These are phyloP conservation scores for Tauraco erythrolophus DNA, from an alignment of 2,113 vertebrate genomes.

Conservation along the genomic window DNA sequence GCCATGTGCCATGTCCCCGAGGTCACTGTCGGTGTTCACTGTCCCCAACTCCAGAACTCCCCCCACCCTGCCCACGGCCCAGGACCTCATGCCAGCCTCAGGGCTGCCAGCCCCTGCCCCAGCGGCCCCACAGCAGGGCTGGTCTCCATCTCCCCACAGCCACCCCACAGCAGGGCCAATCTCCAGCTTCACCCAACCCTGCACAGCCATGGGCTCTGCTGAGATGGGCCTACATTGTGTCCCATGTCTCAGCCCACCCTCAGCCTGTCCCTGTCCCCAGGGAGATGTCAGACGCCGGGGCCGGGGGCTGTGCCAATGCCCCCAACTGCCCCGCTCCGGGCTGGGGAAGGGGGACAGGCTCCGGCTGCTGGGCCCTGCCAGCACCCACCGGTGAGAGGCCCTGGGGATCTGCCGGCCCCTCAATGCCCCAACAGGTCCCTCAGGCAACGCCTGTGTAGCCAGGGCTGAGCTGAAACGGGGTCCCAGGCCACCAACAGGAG, in stretches of 20 bases:
- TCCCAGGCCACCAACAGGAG: rapidly evolving
- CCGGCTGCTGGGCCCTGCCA: not conserved
- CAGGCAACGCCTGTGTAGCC: rapidly evolving
- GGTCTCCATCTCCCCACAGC: not conserved
- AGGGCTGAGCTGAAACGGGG: not conserved
- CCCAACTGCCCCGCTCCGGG: not conserved
- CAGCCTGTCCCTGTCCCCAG: too few relatives aligned
- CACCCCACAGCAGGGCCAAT: rapidly evolving
- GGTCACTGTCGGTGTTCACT: too few relatives aligned
- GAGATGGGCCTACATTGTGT: rapidly evolving
- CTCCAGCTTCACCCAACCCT: not conserved
- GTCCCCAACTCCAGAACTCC: rapidly evolving
- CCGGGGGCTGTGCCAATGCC: rapidly evolving
- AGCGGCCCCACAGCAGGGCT: rapidly evolving
- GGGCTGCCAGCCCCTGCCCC: too few relatives aligned
- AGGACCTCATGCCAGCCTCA: not conserved
- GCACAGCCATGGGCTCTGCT: rapidly evolving
- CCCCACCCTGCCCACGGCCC: rapidly evolving
- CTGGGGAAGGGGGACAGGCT: rapidly evolving
- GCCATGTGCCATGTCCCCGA: rapidly evolving
- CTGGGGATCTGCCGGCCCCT: not conserved
- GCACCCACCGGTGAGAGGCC: rapidly evolving
- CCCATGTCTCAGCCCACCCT: not conserved
- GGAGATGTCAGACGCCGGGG: rapidly evolving
- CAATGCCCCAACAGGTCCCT: too few relatives aligned